Base-by-base conservation (phyloP, 1,140 invertebrate species). In the Brachionus plicatilis region DNA sequence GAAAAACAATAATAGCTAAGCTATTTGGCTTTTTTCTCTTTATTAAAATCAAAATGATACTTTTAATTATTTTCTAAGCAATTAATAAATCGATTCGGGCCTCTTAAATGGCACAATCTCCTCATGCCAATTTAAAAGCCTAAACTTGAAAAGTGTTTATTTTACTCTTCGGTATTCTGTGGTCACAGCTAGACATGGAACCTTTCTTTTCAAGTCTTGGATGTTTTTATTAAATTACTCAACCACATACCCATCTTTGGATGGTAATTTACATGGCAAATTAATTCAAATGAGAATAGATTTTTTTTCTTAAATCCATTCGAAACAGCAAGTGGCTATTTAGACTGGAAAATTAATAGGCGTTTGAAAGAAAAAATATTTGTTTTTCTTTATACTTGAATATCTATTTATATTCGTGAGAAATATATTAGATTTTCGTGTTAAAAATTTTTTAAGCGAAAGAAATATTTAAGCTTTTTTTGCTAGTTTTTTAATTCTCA, bases 61-160 rank as follows among this genome's bases (percentile, higher is more conserved):
- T 72, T 43, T 43, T 72, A 72, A 72, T 72, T 72, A 72, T 72
- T 72, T 72, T 72, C 68, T 43, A 72, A 72, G 37, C 37, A 72
- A 72, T 72, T 72, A 72, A 72, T 72, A 41, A 72, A 72, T 47
- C 68, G 68, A 72, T 72, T 72, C 41, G 33, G 9, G 8, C 17
- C 17, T 72, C 33, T 72, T 72, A 60, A 60, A 60, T 60, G 53
- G 53, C 53, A 60, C 53, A 60, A 60, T 9, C 53, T 60, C 5
- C 17, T 60, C 20, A 27, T 60, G 53, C 53, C 53, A 60, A 20
- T 20, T 9, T n/a, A 72, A 41, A 72, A 72, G 68, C 68, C 1
- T 41, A 17, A 41, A 7, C 37, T 43, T 72, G 37, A 11, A 72
- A 72, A 60, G 11, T 72, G 68, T 72, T 72, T 72, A 72, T 43